Base-by-base conservation (phyloP, 2,797 vertebrate species). In the Silurus lanzhouensis region DNA sequence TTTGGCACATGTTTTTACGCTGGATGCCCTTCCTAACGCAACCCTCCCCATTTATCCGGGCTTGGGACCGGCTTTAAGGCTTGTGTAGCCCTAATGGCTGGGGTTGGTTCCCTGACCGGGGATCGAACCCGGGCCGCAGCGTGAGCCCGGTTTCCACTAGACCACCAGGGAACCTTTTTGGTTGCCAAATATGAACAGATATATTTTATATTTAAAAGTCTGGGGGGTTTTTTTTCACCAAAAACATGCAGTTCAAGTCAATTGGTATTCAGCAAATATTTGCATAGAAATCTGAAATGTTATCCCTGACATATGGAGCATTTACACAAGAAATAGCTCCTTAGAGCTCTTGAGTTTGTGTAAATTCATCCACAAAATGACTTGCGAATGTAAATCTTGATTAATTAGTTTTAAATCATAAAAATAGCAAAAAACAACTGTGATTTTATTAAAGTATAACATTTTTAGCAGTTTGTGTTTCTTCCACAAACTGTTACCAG, bases 211-310 rank as follows among this genome's bases (percentile, higher is more conserved):
- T 22, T 3, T 22, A 19, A 71, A 72, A 72, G 44, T 19, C 70
- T 13, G 44, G 0, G 0, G 3, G 4, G 4, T 38, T 38, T 38
- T 38, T 38, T 38, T 38, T 71, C 9, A 71, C 38, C 38, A 38
- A 71, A 71, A 71, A 46, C 19, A 19, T 58, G 74, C 5, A 2
- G 74, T 57, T 76, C 48, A 58, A 58, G 55, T 58, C 71, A 8
- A 13, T 74, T 74, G 46, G n/a, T 52, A 74, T 74, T 74, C 55
- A 31, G 74, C 52, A 57, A 9, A 58, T 76, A 76, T 76, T 60
- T 77, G 9, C 25, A 58, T 5, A 38, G 27, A 22, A 13, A 19
- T 31, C 20, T 58, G 6, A 57, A 57, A 27, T 57, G 60, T 17
- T 13, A 9, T 31, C 25, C 19, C 17, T 38, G 38, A 13, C 61